These are phyloP conservation scores for Orthosia incerta DNA, from an alignment of 2,888 invertebrate species.

Conservation along the genomic window DNA sequence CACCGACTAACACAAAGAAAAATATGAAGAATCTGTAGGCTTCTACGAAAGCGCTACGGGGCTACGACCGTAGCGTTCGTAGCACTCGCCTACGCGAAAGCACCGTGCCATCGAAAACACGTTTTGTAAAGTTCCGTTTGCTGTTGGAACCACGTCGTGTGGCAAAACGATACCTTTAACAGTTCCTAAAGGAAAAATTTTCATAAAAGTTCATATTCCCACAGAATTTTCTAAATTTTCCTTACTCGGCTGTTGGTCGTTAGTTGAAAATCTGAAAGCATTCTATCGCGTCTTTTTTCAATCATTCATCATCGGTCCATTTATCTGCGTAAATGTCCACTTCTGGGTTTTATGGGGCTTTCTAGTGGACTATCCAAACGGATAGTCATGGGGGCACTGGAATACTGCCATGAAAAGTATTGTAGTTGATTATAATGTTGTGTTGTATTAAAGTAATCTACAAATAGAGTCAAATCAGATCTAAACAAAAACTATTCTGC, in stretches of 20 bases:
- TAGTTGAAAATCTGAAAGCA: conserved; percentile 50
- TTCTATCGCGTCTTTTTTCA: conserved; percentile 31
- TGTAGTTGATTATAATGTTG: neutral
- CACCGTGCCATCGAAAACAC: conserved; percentile 27
- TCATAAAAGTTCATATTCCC: conserved; percentile 28
- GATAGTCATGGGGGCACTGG: conserved; percentile 31
- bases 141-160: conserved; percentile 17
- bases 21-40: conserved; percentile 7
- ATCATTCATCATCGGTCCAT: conserved; percentile 58
- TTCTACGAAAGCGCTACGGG: conserved; percentile 44
- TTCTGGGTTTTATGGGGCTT: conserved; percentile 49
- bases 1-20: neutral
- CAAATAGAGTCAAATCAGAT: too few species aligned
- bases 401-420: conserved; percentile 22
- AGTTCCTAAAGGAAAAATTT: conserved; percentile 15
- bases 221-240: conserved; percentile 26
- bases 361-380: conserved; percentile 39
- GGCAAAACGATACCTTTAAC: conserved; percentile 34
- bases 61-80: conserved; percentile 52
- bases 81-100: conserved; percentile 36
- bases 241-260: conserved; percentile 32
- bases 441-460: too few species aligned
- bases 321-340: conserved; percentile 55
- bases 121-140: conserved; percentile 34
- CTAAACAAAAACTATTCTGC: neutral